Base-by-base conservation (phyloP, 2,888 invertebrate species). In the Ochlodes sylvanus region DNA sequence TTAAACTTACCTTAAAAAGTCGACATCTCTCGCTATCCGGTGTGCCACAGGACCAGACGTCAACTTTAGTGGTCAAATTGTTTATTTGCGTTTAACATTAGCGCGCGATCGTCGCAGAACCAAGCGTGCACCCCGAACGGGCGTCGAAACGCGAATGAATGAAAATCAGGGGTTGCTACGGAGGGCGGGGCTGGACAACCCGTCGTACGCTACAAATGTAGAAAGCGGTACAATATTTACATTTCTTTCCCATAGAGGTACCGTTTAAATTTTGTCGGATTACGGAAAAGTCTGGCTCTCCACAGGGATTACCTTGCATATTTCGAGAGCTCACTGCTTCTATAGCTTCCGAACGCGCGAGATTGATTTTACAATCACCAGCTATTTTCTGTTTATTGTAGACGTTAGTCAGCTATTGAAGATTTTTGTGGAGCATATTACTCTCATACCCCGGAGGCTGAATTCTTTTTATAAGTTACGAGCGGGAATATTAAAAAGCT, bases 121-220 rank as follows among this genome's bases (percentile, higher is more conserved):
- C 70, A 61, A 15, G 21, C 86, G 80, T 75, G 75, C 77, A 76
- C 77, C 80, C 83, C 38, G 66, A 72, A 66, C 81, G 85, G 81
- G 75, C 73, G 76, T 67, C 71, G 72, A 74, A 79, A 78, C 83
- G 78, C 82, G 86, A 87, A 86, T 91, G 92, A 92, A 91, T 92
- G 92, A 86, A 88, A 74, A 77, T 76, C 85, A 82, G 85, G 88
- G 89, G 87, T 83, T 77, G 85, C 75, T 76, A 54, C 71, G 72
- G 84, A 86, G 88, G 92, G 91, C 87, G 90, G 89, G 88, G 88
- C 89, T 78, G 76, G 73, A 76, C 79, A 75, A 79, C 74, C 72
- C 74, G 69, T 65, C 72, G 58, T 73, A 86, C 73, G 79, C 84
- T 42, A 47, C 82, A 71, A 71, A 82, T 71, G 81, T 55, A 42